These are phyloP conservation scores for Ifrita kowaldi DNA, from an alignment of 2,113 vertebrate genomes.

Conservation along the genomic window DNA sequence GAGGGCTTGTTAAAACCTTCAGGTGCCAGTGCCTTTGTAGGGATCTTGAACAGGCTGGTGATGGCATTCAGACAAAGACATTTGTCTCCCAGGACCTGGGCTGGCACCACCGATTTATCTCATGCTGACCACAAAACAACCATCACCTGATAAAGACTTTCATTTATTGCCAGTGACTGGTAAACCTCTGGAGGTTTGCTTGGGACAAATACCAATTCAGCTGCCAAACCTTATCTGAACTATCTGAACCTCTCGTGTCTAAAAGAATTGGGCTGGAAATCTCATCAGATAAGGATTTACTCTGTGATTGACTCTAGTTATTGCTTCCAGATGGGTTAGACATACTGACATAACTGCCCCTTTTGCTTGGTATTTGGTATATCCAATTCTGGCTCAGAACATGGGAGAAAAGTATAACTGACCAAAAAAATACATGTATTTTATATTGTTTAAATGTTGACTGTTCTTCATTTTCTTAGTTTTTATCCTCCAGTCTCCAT, in stretches of 20 bases:
- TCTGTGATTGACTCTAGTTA: conserved; percentile 41
- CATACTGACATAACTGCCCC: not conserved
- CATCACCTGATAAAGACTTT: conserved; percentile 46
- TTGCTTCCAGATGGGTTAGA: conserved; percentile 51
- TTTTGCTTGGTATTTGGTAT: not conserved
- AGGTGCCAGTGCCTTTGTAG: not conserved
- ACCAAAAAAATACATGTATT: not conserved
- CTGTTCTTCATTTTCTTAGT: not conserved
- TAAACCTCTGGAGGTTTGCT: conserved; percentile 41
- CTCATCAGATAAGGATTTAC: conserved; percentile 64
- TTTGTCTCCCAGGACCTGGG: conserved; percentile 16
- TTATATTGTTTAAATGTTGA: not conserved
- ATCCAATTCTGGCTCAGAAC: not conserved
- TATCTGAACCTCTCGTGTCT: conserved; percentile 35
- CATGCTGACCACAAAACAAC: conserved; percentile 42
- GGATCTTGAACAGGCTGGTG: not conserved
- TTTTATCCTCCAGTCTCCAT: not conserved
- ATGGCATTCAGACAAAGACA: not conserved
- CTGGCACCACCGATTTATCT: conserved; percentile 58
- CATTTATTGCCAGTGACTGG: conserved; percentile 54
- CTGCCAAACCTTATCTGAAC: conserved; percentile 64
- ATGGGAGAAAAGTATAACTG: not conserved
- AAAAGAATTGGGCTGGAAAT: conserved; percentile 57
- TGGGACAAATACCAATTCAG: conserved; percentile 58
- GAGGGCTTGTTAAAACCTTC: not conserved